Evolutionary conservation across 2,888 invertebrate genomes (phyloP), one percentile per base, ranked within the genome.

Genomic region (Hemaris fuciformis): DNA sequence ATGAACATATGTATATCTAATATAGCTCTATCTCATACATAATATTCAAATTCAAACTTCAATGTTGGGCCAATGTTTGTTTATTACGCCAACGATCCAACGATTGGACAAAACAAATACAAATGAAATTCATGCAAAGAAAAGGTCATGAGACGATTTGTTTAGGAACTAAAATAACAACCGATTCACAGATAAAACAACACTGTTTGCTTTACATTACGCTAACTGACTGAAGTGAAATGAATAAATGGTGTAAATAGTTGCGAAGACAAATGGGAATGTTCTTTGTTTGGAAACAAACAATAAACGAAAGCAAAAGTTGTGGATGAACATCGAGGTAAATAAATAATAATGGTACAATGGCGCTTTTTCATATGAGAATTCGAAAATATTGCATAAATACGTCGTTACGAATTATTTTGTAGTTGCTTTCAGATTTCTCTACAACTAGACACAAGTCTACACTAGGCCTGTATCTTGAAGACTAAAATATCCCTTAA

Each of bases 151-250:
- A 27, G 27, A 15, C 27, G 25, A 53, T 53, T 53, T 53, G 48
- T 18, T 53, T 53, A 53, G 48, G 27, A 48, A 10, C 48, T 53
- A 27, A 27, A 53, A 27, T 53, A 53, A 48, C 48, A 48, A 23
- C 31, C 27, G 2, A 57, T 42, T 53, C 2, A 62, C 46, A 70
- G 65, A 63, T 60, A 58, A 64, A 64, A 62, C 64, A 64, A 65
- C 43, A 38, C 13, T 45, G 27, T 53, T 53, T 53, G 18, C 27
- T 53, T 53, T 27, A 27, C n/a, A 53, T 18, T 53, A 18, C 46
- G 18, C 48, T 15, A 15, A 8, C 42, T 43, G 10, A 10, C 20
- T 18, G 43, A n/a, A 46, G 23, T 23, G 22, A 46, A 46, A 46
- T 46, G 23, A 23, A 46, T 23, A 46, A 23, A 23, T 13, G 23